A percentile compares a stretch with the other conserved stretches of the same genome.
These are phyloP conservation scores for Ailuropoda melanoleuca DNA, from an alignment of 2,113 vertebrate species.

Conservation along the genomic window DNA sequence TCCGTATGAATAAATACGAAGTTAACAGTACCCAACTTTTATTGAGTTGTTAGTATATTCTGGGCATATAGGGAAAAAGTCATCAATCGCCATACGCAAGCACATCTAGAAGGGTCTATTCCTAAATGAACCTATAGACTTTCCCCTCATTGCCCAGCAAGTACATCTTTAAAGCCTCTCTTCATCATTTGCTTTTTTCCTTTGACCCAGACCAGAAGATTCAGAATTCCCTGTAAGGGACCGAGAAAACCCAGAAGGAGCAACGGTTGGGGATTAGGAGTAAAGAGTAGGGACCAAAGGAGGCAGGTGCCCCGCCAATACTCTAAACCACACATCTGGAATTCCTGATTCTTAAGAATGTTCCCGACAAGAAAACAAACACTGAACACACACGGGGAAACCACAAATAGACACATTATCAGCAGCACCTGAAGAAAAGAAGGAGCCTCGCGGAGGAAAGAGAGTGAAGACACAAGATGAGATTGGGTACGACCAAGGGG, in stretches of 20 bases:
- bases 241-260: neutral
- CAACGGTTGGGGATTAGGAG: neutral
- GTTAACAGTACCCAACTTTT: neutral
- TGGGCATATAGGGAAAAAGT: neutral
- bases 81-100: neutral
- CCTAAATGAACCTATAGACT: neutral
- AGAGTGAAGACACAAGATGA: neutral
- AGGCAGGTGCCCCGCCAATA: neutral
- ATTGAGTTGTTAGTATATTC: neutral
- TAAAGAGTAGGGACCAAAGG: neutral
- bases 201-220: neutral
- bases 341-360: neutral
- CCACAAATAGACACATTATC: neutral
- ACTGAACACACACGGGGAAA: neutral
- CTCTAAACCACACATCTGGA: neutral
- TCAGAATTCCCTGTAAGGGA: neutral
- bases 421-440: too few relatives aligned
- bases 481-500: too few relatives aligned
- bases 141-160: neutral
- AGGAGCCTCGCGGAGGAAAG: neutral
- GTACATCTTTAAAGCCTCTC: neutral
- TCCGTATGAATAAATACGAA: neutral
- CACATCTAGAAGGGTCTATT: neutral
- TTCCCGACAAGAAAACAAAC: neutral
- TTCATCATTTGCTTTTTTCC: neutral